Evolutionary conservation across 2,113 vertebrate genomes (phyloP), one percentile per base, ranked within the genome.

Genomic region (Xiphias gladius): DNA sequence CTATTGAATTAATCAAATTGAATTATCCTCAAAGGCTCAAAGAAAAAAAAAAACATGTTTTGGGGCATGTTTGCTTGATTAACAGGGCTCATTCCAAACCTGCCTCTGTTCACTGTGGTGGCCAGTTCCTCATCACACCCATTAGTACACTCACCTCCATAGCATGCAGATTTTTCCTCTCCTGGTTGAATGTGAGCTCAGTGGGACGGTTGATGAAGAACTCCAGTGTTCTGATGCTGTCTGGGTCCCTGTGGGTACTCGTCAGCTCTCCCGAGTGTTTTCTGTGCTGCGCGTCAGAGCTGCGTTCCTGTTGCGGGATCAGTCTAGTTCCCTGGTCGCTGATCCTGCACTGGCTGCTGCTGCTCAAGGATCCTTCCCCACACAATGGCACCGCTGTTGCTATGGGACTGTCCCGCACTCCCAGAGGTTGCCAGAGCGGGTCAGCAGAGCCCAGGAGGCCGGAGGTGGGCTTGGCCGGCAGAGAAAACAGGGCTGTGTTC

Each of bases 111-210:
- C 35, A n/a, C 8, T 37, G 46, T 50, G 19, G 57, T 32, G 48
- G 19, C 7, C 62, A 32, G 48, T 30, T 57, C 17, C 10, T 50
- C 55, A 14, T 46, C n/a, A 39, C 37, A 55, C 19, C 22, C 37
- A 19, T 48, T 5, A 26, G 0, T 20, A 2, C 43, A 24, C 83
- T 83, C n/a, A 92, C 96, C 93, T 97, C 97, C 73, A 97, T 84
- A 0, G 96, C 96, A 20, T 97, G 97, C 37, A 96, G 94, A 26
- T 95, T 94, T 79, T 95, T 96, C 82, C 92, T 95, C 69, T 89
- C 59, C 0, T 92, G 93, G n/a, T 83, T 89, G 71, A 88, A 91
- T 0, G 91, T 52, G 0, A 81, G 91, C 78, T 90, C 82, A 28
- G 92, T 71, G 0, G 93, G 88, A 0, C 8, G 79, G 4, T 92